phyloP scores from a whole-genome alignment of 2,888 invertebrate genomes.

The Heliconius charithonia region DNA sequence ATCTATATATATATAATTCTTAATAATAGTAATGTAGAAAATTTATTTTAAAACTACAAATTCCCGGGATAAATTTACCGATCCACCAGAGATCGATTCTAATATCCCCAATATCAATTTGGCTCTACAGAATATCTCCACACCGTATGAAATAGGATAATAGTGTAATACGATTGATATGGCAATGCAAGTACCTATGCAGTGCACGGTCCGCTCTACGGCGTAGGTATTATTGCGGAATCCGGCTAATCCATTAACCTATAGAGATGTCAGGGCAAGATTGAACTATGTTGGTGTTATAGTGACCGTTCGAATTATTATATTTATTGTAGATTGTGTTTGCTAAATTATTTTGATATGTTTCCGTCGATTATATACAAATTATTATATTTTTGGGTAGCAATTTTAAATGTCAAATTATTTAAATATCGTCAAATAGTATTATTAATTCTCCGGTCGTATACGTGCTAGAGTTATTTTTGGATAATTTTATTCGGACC shows the following conservation, averaged over 20 bases:
- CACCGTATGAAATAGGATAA: slow-evolving; percentile 6
- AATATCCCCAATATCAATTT: slow-evolving; percentile 3
- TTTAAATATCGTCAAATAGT: background rate
- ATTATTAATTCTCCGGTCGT: background rate
- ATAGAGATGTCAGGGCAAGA: slow-evolving; percentile 36
- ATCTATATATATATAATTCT: no score
- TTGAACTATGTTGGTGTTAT: slow-evolving; percentile 23
- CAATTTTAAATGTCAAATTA: background rate
- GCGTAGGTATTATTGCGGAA: slow-evolving; percentile 27
- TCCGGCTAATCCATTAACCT: slow-evolving; percentile 43
- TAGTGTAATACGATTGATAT: slow-evolving; percentile 27
- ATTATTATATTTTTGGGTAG: background rate
- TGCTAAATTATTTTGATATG: background rate
- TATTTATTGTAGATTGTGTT: background rate
- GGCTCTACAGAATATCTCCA: background rate
- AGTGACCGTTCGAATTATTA: background rate
- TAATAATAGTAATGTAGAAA: no score
- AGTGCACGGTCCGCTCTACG: slow-evolving; percentile 13
- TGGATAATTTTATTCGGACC: slow-evolving; percentile 17
- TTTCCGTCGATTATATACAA: background rate
- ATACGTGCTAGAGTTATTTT: background rate
- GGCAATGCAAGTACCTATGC: slow-evolving; percentile 21
- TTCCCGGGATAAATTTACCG: background rate
- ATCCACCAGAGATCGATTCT: slow-evolving; percentile 1
- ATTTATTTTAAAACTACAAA: background rate